Conservation (phyloP, 2,888 invertebrate genomes). For the Ophion slaviceki region DNA sequence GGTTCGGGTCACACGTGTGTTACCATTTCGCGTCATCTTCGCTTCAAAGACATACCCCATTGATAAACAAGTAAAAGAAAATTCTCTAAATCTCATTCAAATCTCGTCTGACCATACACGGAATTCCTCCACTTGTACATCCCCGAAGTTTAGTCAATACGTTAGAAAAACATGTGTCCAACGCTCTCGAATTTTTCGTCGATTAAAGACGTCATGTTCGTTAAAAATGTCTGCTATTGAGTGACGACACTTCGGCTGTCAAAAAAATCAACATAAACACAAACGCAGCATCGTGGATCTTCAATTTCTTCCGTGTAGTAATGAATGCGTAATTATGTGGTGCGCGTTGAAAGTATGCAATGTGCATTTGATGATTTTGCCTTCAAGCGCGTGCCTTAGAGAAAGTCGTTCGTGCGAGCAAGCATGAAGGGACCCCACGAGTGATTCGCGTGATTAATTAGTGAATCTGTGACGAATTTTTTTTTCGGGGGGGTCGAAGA, state of each 20-base stretch:
- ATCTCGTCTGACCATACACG: constrained; percentile 71
- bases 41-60: constrained; percentile 49
- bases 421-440: constrained; percentile 17
- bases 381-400: background rate
- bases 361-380: background rate
- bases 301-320: background rate
- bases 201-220: background rate
- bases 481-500: background rate
- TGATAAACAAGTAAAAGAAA: constrained; percentile 43
- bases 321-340: background rate
- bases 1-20: constrained; percentile 76
- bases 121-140: constrained; percentile 70
- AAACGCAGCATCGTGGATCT: background rate
- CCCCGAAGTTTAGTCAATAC: background rate
- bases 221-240: background rate
- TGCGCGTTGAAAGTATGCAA: background rate
- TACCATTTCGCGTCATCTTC: constrained; percentile 67
- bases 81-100: background rate
- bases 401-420: background rate
- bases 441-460: constrained; percentile 5
- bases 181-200: background rate
- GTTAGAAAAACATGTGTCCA: background rate
- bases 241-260: background rate
- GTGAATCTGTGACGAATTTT: background rate
- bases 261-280: background rate